These are phyloP conservation scores for Tryphoninae sp. DNA, from an alignment of 2,888 invertebrate species.

Conservation along the genomic window DNA sequence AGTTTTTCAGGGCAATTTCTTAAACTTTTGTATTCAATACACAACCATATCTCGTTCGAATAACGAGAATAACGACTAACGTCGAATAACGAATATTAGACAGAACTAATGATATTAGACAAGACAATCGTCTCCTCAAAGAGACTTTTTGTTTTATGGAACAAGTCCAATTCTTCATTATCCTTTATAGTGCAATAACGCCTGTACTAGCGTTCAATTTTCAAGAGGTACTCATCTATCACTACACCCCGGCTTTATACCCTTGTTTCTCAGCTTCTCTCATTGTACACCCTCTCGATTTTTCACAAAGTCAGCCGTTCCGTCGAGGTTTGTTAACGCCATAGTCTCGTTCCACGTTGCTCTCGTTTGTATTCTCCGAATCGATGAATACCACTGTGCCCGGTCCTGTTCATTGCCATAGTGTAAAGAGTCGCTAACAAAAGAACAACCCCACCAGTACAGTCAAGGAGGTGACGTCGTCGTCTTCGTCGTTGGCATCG, in stretches of 20 bases:
- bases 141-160: conserved; percentile 14
- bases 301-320: conserved; percentile 58
- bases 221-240: conserved; percentile 40
- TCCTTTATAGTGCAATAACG: conserved; percentile 22
- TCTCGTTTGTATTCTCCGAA: conserved; percentile 58
- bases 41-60: too few species aligned
- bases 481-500: conserved; percentile 27
- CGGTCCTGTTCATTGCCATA: conserved; percentile 49
- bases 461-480: conserved; percentile 53
- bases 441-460: conserved; percentile 60
- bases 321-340: conserved; percentile 65
- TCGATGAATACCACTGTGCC: conserved; percentile 64
- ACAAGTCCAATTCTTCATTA: conserved; percentile 41
- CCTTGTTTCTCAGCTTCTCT: not conserved
- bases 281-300: conserved; percentile 29
- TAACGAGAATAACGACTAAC: too few species aligned
- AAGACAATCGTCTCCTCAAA: conserved; percentile 5
- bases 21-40: too few species aligned
- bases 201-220: conserved; percentile 41
- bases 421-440: conserved; percentile 54
- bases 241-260: not conserved
- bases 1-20: too few species aligned
- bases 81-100: too few species aligned
- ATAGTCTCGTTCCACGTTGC: conserved; percentile 34
- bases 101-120: too few species aligned